Conservation (phyloP, 2,113 vertebrate species). For the Pelusios castaneus region DNA sequence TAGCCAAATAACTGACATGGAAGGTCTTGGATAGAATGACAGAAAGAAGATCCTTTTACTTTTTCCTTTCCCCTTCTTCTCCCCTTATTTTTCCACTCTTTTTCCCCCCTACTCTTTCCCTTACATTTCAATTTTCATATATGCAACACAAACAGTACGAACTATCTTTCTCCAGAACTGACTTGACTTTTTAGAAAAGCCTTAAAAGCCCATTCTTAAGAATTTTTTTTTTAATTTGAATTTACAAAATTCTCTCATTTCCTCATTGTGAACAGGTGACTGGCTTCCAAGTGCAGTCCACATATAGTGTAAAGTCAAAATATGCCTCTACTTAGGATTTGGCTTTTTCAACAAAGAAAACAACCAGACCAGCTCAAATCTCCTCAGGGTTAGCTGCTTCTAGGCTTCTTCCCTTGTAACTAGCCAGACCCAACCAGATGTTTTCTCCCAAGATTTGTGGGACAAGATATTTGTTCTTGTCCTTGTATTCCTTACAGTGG, state of each 20-base stretch:
- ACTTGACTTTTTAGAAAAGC: neutral
- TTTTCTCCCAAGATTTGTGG: neutral
- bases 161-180: neutral
- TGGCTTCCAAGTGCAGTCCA: neutral
- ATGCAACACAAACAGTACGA: neutral
- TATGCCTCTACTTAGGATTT: neutral
- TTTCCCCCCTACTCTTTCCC: neutral
- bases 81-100: neutral
- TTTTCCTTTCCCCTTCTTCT: neutral
- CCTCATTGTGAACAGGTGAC: neutral
- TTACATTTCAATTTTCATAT: neutral
- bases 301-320: neutral
- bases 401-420: neutral
- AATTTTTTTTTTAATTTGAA: neutral
- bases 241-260: neutral
- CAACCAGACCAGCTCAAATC: neutral
- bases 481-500: neutral
- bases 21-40: neutral
- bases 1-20: rapidly evolving
- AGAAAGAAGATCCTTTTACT: neutral
- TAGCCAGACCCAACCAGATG: neutral
- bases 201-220: neutral
- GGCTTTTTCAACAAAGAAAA: neutral
- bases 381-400: neutral
- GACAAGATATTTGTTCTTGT: neutral